phyloP scores from a whole-genome alignment of 1,140 invertebrate genomes.

The Aethina tumida region DNA sequence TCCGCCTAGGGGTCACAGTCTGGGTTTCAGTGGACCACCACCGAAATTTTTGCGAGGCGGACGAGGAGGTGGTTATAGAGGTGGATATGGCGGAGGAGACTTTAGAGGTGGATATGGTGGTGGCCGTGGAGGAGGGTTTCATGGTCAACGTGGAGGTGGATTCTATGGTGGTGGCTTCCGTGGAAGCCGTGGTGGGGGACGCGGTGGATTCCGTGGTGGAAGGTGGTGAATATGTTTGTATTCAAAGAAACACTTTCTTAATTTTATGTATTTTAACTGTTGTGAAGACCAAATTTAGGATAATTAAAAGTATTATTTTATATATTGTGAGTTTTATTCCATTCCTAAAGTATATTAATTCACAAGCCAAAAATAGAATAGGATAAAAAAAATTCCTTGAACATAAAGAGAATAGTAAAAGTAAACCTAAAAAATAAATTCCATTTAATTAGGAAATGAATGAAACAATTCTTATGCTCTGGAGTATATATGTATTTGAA shows the following conservation, averaged over 20 bases:
- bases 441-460: too few relatives aligned
- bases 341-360: too few relatives aligned
- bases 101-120: slow-evolving; percentile 10
- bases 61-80: slow-evolving; percentile 19
- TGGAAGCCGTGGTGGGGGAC: slow-evolving; percentile 10
- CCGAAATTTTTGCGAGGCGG: slow-evolving; percentile 33
- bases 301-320: too few relatives aligned
- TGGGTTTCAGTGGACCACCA: slow-evolving; percentile 27
- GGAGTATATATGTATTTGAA: too few relatives aligned
- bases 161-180: slow-evolving; percentile 1
- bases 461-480: too few relatives aligned
- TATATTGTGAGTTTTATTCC: too few relatives aligned
- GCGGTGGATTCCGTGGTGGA: slow-evolving; percentile 9
- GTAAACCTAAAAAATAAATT: too few relatives aligned
- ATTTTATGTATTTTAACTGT: too few relatives aligned
- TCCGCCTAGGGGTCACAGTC: slow-evolving; percentile 35
- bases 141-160: slow-evolving; percentile 14
- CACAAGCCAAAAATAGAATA: too few relatives aligned
- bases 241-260: not conserved
- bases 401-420: too few relatives aligned
- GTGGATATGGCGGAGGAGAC: slow-evolving; percentile 10
- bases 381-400: too few relatives aligned
- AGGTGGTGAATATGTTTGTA: slow-evolving; percentile 7
- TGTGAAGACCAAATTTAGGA: too few relatives aligned
- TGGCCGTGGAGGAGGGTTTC: slow-evolving; percentile 11